Conservation (phyloP, 2,797 vertebrate species). For the Gallinago solitaria region DNA sequence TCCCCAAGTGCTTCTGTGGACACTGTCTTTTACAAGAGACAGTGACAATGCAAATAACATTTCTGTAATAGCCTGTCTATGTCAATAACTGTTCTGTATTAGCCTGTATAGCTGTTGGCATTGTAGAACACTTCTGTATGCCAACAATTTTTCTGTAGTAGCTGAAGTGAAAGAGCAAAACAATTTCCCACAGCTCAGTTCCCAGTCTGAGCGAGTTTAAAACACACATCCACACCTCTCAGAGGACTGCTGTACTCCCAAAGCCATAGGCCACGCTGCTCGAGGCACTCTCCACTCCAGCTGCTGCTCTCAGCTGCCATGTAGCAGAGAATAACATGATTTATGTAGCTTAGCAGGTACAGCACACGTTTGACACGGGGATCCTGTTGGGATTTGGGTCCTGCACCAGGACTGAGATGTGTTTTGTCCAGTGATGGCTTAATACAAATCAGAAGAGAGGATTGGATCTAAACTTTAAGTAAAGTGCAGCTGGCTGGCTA, state of each 20-base stretch:
- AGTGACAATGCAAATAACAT: background rate
- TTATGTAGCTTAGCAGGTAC: background rate
- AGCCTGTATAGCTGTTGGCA: background rate
- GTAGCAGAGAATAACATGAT: background rate
- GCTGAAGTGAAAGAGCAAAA: background rate
- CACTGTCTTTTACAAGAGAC: background rate
- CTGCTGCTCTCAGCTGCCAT: background rate
- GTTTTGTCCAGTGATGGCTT: background rate
- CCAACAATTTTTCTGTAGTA: background rate
- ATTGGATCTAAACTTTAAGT: background rate
- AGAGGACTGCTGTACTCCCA: background rate
- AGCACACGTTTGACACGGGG: accelerated
- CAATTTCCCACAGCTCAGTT: background rate
- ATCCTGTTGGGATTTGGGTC: background rate
- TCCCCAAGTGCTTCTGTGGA: background rate
- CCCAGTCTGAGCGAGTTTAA: background rate
- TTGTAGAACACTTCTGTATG: background rate
- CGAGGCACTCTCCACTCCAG: background rate
- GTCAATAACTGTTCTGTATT: background rate
- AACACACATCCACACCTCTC: background rate
- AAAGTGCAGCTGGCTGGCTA: background rate
- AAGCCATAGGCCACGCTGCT: background rate
- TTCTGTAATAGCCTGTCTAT: background rate
- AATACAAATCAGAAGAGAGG: background rate
- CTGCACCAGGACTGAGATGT: background rate